Base-by-base conservation (phyloP, 2,888 invertebrate species). In the Ormia ochracea region DNA sequence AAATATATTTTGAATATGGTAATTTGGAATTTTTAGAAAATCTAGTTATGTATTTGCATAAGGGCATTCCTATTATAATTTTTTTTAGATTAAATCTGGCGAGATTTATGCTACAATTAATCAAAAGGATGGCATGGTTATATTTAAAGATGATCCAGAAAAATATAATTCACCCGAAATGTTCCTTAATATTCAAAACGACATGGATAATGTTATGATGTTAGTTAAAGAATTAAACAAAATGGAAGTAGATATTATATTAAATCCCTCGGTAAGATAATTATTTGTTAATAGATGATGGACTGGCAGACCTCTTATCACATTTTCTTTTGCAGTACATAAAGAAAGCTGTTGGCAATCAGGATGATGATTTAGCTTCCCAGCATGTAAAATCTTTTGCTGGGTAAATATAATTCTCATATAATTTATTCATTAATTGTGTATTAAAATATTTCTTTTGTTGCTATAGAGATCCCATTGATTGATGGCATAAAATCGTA, bases 91-190 rank as follows among this genome's bases (percentile, higher is more conserved):
- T 86, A 97, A 98, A 91, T 97, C 97, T 88, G 96, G 96, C 68
- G 97, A 98, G 91, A 98, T 99, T 84, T 98, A 95, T 91, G 98
- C 98, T 26, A 96, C 96, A 85, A 98, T 99, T 83, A 98, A 98
- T 91, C 97, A 98, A 91, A 96, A 96, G 90, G 98, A 98, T 90
- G 98, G 98, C 12, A 98, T 98, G 98, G 98, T 99, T 14, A 93
- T 97, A 66, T 99, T 99, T 89, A 93, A 96, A 84, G 98, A 98
- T 87, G 96, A 96, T 89, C 98, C 98, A 9, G 98, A 98, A 88
- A 97, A 97, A 89, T 98, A 96, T 89, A 96, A 97, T 85, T 96
- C 96, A 81, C 95, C 97, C 0, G 93, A 93, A 86, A 97, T 98
- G 91, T 91, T 98, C 86, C 93, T 94, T 85, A 93, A 94, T 81